Evolutionary conservation across 2,797 vertebrate genomes (phyloP).

Genomic region (Coregonus sp.): DNA sequence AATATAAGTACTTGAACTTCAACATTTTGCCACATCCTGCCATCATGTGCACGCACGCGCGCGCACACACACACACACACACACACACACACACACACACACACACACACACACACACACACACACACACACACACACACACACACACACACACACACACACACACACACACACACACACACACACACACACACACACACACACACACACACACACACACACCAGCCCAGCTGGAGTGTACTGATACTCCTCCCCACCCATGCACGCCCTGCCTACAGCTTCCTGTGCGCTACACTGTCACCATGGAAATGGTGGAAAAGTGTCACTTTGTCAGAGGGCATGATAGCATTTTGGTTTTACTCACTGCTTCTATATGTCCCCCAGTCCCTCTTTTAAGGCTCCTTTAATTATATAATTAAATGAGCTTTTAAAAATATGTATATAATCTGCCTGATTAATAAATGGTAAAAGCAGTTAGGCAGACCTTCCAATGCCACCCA

Average conservation of each 20-base stretch:
- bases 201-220: background rate
- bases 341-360: background rate
- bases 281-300: background rate
- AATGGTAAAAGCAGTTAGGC: background rate
- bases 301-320: constrained; percentile 1
- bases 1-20: constrained; percentile 1
- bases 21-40: background rate
- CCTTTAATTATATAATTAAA: background rate
- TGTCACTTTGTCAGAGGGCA: background rate
- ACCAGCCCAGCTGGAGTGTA: constrained; percentile 5
- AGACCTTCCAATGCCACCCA: background rate
- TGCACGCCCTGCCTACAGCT: background rate
- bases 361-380: too few species aligned
- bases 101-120: background rate
- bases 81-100: background rate
- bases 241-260: background rate
- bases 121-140: background rate
- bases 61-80: background rate
- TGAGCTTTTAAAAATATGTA: background rate
- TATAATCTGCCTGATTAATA: background rate
- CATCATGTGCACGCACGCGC: background rate
- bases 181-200: too few species aligned
- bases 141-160: background rate
- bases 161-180: too few species aligned
- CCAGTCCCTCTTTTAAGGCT: background rate